Conservation (phyloP, 2,797 vertebrate genomes). For the Spatula clypeata region DNA sequence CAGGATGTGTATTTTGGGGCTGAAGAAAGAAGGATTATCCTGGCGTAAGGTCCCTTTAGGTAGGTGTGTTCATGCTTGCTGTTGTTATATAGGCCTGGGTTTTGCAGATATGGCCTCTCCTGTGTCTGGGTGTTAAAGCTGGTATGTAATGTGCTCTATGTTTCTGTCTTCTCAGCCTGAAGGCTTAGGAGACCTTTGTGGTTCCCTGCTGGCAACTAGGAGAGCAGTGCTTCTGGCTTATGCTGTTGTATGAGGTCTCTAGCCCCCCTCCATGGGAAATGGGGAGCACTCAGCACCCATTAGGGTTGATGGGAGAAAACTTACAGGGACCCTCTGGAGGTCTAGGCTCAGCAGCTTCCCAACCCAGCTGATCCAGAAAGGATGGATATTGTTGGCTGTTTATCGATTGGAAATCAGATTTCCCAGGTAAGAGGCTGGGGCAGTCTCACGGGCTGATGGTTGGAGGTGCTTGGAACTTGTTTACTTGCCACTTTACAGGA, state of each 20-base stretch:
- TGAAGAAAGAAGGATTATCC: not conserved
- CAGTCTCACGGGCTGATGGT: not conserved
- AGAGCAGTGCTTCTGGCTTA: not conserved
- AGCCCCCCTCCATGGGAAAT: rapidly evolving
- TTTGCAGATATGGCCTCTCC: rapidly evolving
- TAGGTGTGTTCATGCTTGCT: not conserved
- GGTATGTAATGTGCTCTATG: rapidly evolving
- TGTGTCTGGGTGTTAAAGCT: not conserved
- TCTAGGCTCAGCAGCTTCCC: not conserved
- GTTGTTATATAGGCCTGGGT: not conserved
- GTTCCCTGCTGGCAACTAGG: not conserved
- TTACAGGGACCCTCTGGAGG: rapidly evolving
- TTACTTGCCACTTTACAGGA: not conserved
- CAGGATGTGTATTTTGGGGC: not conserved
- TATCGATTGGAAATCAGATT: not conserved
- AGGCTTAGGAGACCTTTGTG: not conserved
- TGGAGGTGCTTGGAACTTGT: rapidly evolving
- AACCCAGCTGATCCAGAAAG: not conserved
- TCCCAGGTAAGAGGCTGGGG: not conserved
- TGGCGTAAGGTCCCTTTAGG: too few relatives aligned
- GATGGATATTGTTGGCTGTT: not conserved
- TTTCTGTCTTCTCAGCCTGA: not conserved
- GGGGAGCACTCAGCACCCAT: not conserved
- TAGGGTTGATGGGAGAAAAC: not conserved
- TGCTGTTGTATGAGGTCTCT: not conserved